phyloP scores from a whole-genome alignment of 1,140 invertebrate genomes.

The Calosoma granatense region DNA sequence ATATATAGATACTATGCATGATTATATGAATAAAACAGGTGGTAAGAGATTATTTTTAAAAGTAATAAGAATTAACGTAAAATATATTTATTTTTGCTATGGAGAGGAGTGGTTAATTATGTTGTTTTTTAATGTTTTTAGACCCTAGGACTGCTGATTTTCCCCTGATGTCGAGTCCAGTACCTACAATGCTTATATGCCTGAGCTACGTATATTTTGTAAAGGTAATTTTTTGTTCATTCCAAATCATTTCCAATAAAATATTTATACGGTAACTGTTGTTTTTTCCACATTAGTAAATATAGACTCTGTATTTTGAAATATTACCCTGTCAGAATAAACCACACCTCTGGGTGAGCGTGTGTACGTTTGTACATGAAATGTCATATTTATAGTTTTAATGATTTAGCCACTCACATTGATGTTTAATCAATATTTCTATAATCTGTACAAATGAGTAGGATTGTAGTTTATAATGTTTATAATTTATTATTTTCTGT shows the following conservation, averaged over 20 bases:
- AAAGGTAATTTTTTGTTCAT: conserved; percentile 45
- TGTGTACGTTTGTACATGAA: no score
- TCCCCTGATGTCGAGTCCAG: conserved; percentile 73
- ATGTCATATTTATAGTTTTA: no score
- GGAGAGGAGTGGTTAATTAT: background rate
- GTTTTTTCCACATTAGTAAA: no score
- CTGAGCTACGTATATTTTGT: conserved; percentile 65
- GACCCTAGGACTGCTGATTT: conserved; percentile 74
- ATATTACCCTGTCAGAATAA: no score
- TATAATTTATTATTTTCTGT: background rate
- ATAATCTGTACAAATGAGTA: no score
- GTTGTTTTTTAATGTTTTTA: conserved; percentile 35
- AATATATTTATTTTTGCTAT: conserved; percentile 9
- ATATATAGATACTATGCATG: conserved; percentile 50
- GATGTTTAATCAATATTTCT: no score
- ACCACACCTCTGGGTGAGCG: no score
- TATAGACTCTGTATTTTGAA: no score
- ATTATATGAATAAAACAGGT: conserved; percentile 49
- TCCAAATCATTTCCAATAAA: conserved; percentile 1
- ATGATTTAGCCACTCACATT: no score
- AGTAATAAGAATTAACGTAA: background rate
- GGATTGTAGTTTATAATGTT: background rate
- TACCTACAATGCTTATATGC: conserved; percentile 69
- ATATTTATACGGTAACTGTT: no score
- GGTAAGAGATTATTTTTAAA: conserved; percentile 35